Base-by-base conservation (phyloP, 2,888 invertebrate genomes). In the Thyatira batis region DNA sequence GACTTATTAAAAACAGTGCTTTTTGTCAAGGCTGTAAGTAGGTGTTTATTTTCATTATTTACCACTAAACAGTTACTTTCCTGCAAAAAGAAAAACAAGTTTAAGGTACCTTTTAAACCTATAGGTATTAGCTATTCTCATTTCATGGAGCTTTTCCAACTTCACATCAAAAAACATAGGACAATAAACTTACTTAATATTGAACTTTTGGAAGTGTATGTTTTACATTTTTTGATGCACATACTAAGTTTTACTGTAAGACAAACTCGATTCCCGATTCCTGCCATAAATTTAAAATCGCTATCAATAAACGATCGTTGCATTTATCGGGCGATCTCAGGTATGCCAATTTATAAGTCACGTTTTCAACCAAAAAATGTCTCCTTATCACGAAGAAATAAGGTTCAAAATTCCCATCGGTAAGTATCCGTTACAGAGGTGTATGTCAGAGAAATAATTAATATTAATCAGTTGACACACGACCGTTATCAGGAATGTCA, bases 391-490 rank as follows among this genome's bases (percentile, higher is more conserved):
- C 4, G 8, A 17, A 45, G 20, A 49, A 44, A 51, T 51, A 50
- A 52, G 23, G 55, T 49, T 54, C 30, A 55, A 53, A 55, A 28
- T 45, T 21, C 21, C 25, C 48, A 44, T 30, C 23, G 46, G 33
- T 48, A 49, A 25, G 45, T 46, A 39, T 54, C 44, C 53, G 52
- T 46, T 49, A 46, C 52, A 54, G 51, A 50, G 50, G 53, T 60
- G 51, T 60, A 58, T 53, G 58, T 67, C 65, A 67, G 62, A 66
- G 25, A 54, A 67, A 73, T 72, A 78, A 79, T 80, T 78, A 80
- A 78, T 80, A 78, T 73, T 78, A 70, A 77, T 74, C 78, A 74
- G 53, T 52, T 62, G 75, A 71, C 72, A 73, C 50, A 55, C 55
- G 49, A 54, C 73, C 76, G 74, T 76, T 76, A 75, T 54, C 21